Percentiles rank a stretch among this genome's conserved stretches.
phyloP scores from a whole-genome alignment of 2,888 invertebrate genomes.

The Cryptocephalus moraei region DNA sequence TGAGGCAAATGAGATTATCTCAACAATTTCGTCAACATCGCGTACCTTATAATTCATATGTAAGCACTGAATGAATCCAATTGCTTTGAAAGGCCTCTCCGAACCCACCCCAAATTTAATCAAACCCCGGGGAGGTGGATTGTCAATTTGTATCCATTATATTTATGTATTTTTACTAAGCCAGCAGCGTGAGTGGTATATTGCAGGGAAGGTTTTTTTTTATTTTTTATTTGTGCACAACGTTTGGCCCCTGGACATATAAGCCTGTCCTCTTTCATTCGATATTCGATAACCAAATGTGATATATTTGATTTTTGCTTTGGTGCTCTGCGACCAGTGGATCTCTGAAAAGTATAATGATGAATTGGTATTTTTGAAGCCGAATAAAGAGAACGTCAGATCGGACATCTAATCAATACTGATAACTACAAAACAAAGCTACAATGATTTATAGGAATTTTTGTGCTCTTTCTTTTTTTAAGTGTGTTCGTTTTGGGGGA shows the following conservation, averaged over 20 bases:
- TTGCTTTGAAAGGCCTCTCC: conserved; percentile 3
- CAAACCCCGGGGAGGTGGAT: conserved; percentile 34
- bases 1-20: not conserved
- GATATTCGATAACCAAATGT: conserved; percentile 32
- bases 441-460: conserved; percentile 15
- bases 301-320: conserved; percentile 31
- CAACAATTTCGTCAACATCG: not conserved
- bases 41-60: conserved; percentile 6
- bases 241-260: conserved; percentile 29
- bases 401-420: conserved; percentile 21
- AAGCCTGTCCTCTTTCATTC: conserved; percentile 29
- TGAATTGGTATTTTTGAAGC: conserved; percentile 24
- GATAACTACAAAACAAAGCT: conserved; percentile 10
- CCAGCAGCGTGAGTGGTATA: conserved; percentile 25
- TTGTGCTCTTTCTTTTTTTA: not conserved
- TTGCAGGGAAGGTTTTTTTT: conserved; percentile 20
- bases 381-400: conserved; percentile 23
- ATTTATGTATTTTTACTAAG: conserved; percentile 37
- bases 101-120: conserved; percentile 25
- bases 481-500: not conserved
- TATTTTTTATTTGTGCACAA: conserved; percentile 30
- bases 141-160: conserved; percentile 38
- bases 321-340: conserved; percentile 23
- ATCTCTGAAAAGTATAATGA: conserved; percentile 18
- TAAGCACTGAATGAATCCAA: conserved; percentile 4